Base-by-base conservation (phyloP, 1,140 invertebrate species). In the Planococcus citri region DNA sequence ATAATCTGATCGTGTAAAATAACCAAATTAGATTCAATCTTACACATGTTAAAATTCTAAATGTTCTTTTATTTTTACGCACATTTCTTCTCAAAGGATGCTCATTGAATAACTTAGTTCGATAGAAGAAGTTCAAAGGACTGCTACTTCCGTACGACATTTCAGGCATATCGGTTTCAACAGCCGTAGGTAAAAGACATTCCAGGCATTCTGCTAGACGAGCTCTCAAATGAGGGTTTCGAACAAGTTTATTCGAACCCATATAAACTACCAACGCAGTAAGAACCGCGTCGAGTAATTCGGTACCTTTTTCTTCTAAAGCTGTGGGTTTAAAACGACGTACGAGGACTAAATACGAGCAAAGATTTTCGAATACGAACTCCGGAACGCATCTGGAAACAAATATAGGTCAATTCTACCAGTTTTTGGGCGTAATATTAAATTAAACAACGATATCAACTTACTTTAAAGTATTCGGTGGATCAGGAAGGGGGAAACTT, bases 181-280 rank as follows among this genome's bases (percentile, higher is more conserved):
- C 82, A 41, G 84, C 81, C 69, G 81, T 83, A 25, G 90, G 90
- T 73, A 94, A 78, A 73, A 95, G 82, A 29, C 88, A 86, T 75
- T 95, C 92, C 22, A 97, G 77, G 68, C 88, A 89, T 78, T 95
- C 93, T 0, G 95, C 94, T 58, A 98, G 78, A 71, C 88, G 84
- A 0, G 94, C 95, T 71, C 94, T 83, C 64, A 96, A 80, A 83
- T 98, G 95, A 21, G 95, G 95, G 83, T 97, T 98, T 75, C 90
- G 89, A 64, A 94, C 86, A 68, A 89, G 81, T 6, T 85, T 69
- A 68, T 74, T 75, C 1, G 73, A 81, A 9, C 83, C 83, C 86
- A 87, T 87, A 73, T 84, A 86, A 3, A 84, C 79, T 3, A 87
- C 73, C 37, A 86, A 79, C 41, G 85, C 82, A 0, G 88, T 91